Conservation (phyloP, 1,140 invertebrate genomes). For the Branchinecta lindahli region DNA sequence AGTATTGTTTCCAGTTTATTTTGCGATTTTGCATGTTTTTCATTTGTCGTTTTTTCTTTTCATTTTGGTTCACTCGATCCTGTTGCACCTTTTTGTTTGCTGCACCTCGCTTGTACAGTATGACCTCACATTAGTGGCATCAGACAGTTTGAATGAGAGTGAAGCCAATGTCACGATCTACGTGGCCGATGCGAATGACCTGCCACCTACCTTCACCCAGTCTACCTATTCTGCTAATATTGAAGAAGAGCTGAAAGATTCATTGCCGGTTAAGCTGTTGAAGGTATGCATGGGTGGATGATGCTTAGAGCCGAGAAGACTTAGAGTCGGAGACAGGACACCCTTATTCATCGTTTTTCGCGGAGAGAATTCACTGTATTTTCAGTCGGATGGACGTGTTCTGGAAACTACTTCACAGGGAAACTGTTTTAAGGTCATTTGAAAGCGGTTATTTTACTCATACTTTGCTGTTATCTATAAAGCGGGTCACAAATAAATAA, state of each 20-base stretch:
- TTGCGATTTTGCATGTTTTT: constrained; percentile 22
- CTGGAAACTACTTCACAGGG: no score
- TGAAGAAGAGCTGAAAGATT: constrained; percentile 44
- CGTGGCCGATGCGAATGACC: constrained; percentile 62
- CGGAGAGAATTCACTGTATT: no score
- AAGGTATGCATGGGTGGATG: constrained; percentile 35
- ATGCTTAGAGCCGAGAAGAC: no score
- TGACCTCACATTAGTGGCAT: constrained; percentile 66
- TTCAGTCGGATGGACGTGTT: no score
- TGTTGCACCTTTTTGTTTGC: constrained; percentile 21
- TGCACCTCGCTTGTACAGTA: constrained; percentile 40
- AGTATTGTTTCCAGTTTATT: constrained; percentile 23
- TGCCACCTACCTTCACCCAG: constrained; percentile 57
- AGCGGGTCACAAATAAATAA: no score
- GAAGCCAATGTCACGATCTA: constrained; percentile 56
- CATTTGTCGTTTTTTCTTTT: constrained; percentile 19
- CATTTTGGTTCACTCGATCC: constrained; percentile 22
- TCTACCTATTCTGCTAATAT: constrained; percentile 47
- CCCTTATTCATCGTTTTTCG: no score
- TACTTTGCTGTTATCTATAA: no score
- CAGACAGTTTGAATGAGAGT: constrained; percentile 69
- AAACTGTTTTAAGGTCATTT: no score
- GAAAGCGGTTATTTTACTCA: no score
- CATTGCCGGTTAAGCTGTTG: constrained; percentile 41
- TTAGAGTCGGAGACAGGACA: no score